A percentile compares a stretch with the other conserved stretches of the same genome.
Conservation (phyloP, 2,888 invertebrate genomes). For the Sphaerophoria rueppellii region DNA sequence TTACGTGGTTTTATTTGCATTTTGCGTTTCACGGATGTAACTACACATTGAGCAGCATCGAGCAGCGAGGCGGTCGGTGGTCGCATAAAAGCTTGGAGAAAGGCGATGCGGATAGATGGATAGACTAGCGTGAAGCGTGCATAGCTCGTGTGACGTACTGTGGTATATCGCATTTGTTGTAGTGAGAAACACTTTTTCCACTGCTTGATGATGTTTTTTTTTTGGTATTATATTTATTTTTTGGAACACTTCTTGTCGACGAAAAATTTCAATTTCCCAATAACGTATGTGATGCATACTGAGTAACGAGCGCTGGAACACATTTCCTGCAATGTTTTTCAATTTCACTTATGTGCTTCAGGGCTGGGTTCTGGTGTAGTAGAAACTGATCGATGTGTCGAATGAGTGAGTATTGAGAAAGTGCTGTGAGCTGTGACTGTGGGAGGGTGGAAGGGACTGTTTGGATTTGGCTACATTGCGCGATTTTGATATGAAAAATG, state of each 20-base stretch:
- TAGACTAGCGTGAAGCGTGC: neutral
- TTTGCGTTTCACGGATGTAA: constrained; percentile 62
- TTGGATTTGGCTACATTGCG: too few relatives aligned
- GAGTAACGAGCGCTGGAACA: constrained; percentile 66
- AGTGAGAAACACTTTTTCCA: constrained; percentile 53
- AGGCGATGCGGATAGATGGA: neutral
- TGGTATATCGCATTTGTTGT: neutral
- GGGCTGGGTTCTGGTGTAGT: neutral
- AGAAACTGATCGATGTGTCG: neutral
- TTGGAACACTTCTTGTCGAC: constrained; percentile 71
- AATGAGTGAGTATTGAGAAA: neutral
- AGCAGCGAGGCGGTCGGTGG: too few relatives aligned
- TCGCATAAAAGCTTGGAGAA: too few relatives aligned
- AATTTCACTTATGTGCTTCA: constrained; percentile 61
- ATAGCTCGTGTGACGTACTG: neutral
- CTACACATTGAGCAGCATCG: constrained; percentile 17
- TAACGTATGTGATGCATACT: constrained; percentile 70
- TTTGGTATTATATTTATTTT: constrained; percentile 59
- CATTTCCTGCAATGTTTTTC: constrained; percentile 71
- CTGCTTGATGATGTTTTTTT: constrained; percentile 23
- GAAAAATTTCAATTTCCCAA: constrained; percentile 73
- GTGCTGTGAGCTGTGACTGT: too few relatives aligned
- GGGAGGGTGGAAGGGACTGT: too few relatives aligned
- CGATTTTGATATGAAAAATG: too few relatives aligned
- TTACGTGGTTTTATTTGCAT: constrained; percentile 72